Conservation (phyloP, 1,140 invertebrate species). For the Cotesia typhae region DNA sequence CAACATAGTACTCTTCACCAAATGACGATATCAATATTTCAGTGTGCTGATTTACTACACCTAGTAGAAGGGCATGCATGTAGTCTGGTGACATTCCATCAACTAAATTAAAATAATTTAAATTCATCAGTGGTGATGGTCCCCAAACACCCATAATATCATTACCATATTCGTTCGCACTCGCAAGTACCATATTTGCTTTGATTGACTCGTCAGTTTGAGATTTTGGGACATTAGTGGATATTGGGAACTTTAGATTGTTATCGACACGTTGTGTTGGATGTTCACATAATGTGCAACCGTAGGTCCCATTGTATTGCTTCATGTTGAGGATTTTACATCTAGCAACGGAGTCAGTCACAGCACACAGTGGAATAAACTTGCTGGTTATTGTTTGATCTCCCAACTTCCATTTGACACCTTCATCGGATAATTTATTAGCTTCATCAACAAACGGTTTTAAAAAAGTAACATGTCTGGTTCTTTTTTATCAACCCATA, state of each 20-base stretch:
- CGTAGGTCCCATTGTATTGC: neutral
- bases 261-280: neutral
- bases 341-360: constrained; percentile 38
- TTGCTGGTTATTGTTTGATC: constrained; percentile 32
- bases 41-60: no score
- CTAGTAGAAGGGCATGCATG: constrained; percentile 36
- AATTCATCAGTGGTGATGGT: constrained; percentile 4
- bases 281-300: constrained; percentile 32
- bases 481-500: constrained; percentile 36
- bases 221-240: neutral
- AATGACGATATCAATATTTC: no score
- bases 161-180: neutral
- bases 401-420: constrained; percentile 36
- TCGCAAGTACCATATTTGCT: constrained; percentile 27
- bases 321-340: constrained; percentile 18
- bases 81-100: constrained; percentile 40
- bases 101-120: constrained; percentile 36
- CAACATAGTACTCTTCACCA: no score
- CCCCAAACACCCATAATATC: constrained; percentile 33
- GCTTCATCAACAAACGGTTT: constrained; percentile 34
- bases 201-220: constrained; percentile 32
- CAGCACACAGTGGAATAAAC: constrained; percentile 28
- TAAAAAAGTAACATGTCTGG: constrained; percentile 38
- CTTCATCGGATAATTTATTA: constrained; percentile 29
- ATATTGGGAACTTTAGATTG: constrained; percentile 7